Conservation (phyloP, 1,140 invertebrate species). For the Dendrolimus punctatus region DNA sequence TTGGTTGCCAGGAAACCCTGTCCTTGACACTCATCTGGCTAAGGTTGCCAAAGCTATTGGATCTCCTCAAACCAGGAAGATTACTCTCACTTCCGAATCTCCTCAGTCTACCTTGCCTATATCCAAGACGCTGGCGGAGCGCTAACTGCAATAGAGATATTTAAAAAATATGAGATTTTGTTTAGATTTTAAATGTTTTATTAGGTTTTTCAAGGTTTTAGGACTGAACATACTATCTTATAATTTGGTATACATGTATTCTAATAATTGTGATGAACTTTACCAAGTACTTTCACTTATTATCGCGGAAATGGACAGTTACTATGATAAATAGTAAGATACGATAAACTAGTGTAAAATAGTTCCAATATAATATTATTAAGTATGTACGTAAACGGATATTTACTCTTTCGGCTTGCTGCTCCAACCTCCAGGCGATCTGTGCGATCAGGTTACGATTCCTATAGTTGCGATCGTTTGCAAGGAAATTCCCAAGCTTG, state of each 20-base stretch:
- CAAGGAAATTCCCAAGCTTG: constrained; percentile 6
- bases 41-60: constrained; percentile 43
- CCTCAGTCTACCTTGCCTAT: constrained; percentile 12
- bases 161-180: neutral
- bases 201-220: too few species aligned
- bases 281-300: too few species aligned
- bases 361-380: neutral
- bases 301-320: too few species aligned
- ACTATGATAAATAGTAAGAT: too few species aligned
- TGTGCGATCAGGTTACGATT: constrained; percentile 31
- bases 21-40: constrained; percentile 31
- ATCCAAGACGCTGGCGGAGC: constrained; percentile 32
- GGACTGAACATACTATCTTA: too few species aligned
- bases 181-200: too few species aligned
- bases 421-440: constrained; percentile 31
- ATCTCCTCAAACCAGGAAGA: constrained; percentile 29
- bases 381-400: too few species aligned
- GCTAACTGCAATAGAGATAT: constrained; percentile 26
- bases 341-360: neutral
- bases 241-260: too few species aligned
- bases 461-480: constrained; percentile 21
- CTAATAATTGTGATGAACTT: too few species aligned
- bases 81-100: constrained; percentile 40
- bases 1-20: constrained; percentile 36
- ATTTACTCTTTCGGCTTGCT: constrained; percentile 32